These are phyloP conservation scores for Crotalus viridis DNA, from an alignment of 2,113 vertebrate genomes.

Conservation along the genomic window DNA sequence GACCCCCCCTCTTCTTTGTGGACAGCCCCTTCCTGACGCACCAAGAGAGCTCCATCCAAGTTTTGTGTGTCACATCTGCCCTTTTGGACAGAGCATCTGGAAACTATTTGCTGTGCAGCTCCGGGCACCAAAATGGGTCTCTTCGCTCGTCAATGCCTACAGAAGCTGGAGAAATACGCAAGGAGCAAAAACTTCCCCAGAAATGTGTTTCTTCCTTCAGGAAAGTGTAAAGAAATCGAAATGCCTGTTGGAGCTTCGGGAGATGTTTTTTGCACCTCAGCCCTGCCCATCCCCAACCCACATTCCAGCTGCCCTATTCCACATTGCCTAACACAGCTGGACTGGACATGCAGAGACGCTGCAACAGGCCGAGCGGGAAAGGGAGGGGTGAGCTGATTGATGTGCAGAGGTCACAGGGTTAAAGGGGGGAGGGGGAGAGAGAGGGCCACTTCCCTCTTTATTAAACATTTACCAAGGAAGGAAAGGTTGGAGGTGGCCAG, in stretches of 20 bases:
- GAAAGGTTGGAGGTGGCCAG: neutral
- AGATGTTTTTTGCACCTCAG: accelerated
- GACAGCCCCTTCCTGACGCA: neutral
- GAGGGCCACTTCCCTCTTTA: neutral
- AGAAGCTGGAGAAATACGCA: neutral
- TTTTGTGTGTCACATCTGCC: neutral
- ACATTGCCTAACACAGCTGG: too few species aligned
- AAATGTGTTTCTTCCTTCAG: neutral
- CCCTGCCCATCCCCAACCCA: neutral
- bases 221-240: neutral
- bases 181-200: neutral
- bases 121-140: neutral
- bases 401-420: neutral
- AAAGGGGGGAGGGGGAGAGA: neutral
- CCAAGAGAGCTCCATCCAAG: neutral
- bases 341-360: neutral
- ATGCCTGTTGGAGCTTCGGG: too few species aligned
- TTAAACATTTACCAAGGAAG: neutral
- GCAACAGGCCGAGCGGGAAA: neutral
- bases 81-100: neutral
- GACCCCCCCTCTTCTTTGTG: too few species aligned
- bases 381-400: neutral
- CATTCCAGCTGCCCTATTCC: neutral
- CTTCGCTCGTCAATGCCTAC: neutral
- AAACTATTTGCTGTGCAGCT: neutral